These are phyloP conservation scores for Mesopsocus fuscifrons DNA, from an alignment of 2,888 invertebrate genomes.

Conservation along the genomic window DNA sequence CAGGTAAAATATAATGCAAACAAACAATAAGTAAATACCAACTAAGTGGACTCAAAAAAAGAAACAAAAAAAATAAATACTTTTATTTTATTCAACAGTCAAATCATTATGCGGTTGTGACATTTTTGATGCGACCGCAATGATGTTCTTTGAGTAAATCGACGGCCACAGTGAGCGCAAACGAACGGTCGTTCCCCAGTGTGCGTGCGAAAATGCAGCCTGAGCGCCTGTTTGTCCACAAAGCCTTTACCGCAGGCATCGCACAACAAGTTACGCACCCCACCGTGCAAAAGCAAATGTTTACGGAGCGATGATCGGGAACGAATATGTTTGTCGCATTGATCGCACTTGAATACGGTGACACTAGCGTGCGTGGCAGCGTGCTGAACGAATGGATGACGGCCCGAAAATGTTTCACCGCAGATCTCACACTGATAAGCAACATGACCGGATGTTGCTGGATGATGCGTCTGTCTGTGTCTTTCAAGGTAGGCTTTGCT, in stretches of 20 bases:
- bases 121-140: too few species aligned
- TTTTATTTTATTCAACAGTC: too few species aligned
- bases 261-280: background rate
- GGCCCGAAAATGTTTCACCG: conserved; percentile 24
- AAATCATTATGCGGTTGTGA: too few species aligned
- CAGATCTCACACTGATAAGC: conserved; percentile 22
- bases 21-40: too few species aligned
- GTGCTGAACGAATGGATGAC: conserved; percentile 5
- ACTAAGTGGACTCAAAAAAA: too few species aligned
- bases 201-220: background rate
- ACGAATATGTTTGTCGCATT: conserved; percentile 11
- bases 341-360: conserved; percentile 14
- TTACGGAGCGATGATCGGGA: background rate
- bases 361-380: conserved; percentile 8
- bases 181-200: too few species aligned
- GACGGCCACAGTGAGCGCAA: conserved; percentile 9
- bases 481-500: too few species aligned
- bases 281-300: background rate
- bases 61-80: too few species aligned
- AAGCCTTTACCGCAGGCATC: conserved; percentile 1
- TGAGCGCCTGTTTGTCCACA: background rate
- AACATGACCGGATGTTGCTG: conserved; percentile 24
- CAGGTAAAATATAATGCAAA: background rate
- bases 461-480: too few species aligned
- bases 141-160: too few species aligned